Conservation (phyloP, 1,140 invertebrate species). For the Eriosoma lanigerum region DNA sequence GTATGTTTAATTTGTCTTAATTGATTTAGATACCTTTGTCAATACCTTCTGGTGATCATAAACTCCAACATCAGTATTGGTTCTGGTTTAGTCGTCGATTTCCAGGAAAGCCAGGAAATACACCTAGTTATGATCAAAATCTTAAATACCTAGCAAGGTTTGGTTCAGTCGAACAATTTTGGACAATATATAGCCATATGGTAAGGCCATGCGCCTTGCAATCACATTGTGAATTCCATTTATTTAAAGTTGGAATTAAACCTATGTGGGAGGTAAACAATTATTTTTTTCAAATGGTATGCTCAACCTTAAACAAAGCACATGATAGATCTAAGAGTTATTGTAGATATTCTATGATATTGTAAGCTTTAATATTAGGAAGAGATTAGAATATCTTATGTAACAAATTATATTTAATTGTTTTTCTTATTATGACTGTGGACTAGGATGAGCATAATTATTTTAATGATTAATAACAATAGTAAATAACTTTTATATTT, state of each 20-base stretch:
- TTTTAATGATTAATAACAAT: no score
- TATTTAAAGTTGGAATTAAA: constrained; percentile 98
- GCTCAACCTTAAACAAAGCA: not conserved
- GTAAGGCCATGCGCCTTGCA: constrained; percentile 83
- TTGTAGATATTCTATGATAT: no score
- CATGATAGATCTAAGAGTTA: not conserved
- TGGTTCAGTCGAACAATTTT: constrained; percentile 94
- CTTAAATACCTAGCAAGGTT: constrained; percentile 78
- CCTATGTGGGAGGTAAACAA: constrained; percentile 58
- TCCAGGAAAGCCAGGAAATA: constrained; percentile 67
- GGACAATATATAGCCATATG: constrained; percentile 91
- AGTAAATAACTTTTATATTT: constrained; percentile 50
- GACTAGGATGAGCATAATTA: no score
- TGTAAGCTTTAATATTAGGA: no score
- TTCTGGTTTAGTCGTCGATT: constrained; percentile 84
- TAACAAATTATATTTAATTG: no score
- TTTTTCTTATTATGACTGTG: no score
- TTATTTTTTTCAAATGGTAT: not conserved
- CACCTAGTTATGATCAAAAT: constrained; percentile 73
- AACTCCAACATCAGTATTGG: constrained; percentile 85
- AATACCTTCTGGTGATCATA: constrained; percentile 77
- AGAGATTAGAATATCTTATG: no score
- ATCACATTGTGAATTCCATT: constrained; percentile 90
- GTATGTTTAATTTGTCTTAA: constrained; percentile 43
- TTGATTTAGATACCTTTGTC: constrained; percentile 63